phyloP scores from a whole-genome alignment of 2,113 vertebrate genomes.

The Cochlearius cochlearius region DNA sequence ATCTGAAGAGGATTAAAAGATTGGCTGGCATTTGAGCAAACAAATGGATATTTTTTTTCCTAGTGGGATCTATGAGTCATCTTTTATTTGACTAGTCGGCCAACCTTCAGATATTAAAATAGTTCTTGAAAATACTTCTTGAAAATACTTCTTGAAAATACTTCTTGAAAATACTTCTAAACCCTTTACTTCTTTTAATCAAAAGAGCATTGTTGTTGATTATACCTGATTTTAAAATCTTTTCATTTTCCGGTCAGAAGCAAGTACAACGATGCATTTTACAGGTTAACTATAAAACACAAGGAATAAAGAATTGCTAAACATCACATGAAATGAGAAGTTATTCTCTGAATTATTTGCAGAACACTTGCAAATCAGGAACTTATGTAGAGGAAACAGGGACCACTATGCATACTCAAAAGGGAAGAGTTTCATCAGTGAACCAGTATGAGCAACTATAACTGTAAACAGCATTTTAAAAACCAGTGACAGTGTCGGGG shows the following conservation, averaged over 20 bases:
- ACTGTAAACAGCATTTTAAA: not conserved
- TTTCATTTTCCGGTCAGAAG: not conserved
- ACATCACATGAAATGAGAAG: not conserved
- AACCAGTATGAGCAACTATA: not conserved
- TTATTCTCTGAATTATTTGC: not conserved
- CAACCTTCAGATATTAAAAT: conserved; percentile 11
- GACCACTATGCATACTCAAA: not conserved
- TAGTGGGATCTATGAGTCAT: not conserved
- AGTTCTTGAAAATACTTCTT: not conserved
- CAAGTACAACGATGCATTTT: not conserved
- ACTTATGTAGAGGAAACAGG: not conserved
- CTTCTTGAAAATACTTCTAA: not conserved
- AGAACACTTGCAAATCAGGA: not conserved
- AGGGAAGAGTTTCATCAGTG: not conserved
- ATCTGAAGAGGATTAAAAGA: conserved; percentile 25
- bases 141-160: not conserved
- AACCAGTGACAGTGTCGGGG: not conserved
- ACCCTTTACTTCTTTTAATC: not conserved
- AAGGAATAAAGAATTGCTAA: not conserved
- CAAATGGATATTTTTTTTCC: not conserved
- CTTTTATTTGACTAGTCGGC: not conserved
- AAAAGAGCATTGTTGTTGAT: not conserved
- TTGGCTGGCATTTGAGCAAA: not conserved
- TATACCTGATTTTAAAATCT: not conserved
- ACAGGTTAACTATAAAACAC: not conserved